Evolutionary conservation across 2,888 invertebrate species (phyloP).

Genomic region (Microdon myrmicae): DNA sequence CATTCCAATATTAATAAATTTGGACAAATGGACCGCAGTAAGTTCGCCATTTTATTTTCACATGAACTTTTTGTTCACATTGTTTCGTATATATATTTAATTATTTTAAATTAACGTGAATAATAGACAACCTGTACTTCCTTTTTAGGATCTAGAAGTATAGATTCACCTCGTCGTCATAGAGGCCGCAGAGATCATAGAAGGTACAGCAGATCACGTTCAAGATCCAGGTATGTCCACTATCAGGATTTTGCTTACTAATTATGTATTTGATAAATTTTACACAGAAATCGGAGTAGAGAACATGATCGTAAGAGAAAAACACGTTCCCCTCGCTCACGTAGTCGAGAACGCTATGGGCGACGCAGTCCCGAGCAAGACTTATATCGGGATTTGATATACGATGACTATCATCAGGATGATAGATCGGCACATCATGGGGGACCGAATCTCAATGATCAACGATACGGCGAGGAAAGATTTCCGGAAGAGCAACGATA

Average conservation of each 20-base stretch:
- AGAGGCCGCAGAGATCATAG: slow-evolving; percentile 58
- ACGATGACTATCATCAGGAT: slow-evolving; percentile 65
- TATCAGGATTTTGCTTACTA: neutral
- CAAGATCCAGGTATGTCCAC: slow-evolving; percentile 59
- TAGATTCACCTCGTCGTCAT: slow-evolving; percentile 54
- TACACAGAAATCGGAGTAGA: slow-evolving; percentile 60
- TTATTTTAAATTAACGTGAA: neutral
- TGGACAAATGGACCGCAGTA: slow-evolving; percentile 44
- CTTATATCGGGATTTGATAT: slow-evolving; percentile 63
- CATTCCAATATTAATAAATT: slow-evolving; percentile 41
- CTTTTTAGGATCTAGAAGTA: slow-evolving; percentile 52
- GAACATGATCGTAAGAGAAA: slow-evolving; percentile 60
- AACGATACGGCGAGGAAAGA: slow-evolving; percentile 53
- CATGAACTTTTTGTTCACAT: neutral
- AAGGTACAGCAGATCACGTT: slow-evolving; percentile 64
- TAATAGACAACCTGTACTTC: neutral
- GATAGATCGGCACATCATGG: slow-evolving; percentile 35
- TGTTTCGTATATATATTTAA: neutral
- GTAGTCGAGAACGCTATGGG: slow-evolving; percentile 63
- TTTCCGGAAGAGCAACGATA: slow-evolving; percentile 55
- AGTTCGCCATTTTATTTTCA: slow-evolving; percentile 34
- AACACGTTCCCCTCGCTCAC: slow-evolving; percentile 58
- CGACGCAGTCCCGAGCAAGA: slow-evolving; percentile 60
- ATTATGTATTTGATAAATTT: neutral
- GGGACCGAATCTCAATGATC: slow-evolving; percentile 26